These are phyloP conservation scores for Centropus unirufus DNA, from an alignment of 2,113 vertebrate species.

Conservation along the genomic window DNA sequence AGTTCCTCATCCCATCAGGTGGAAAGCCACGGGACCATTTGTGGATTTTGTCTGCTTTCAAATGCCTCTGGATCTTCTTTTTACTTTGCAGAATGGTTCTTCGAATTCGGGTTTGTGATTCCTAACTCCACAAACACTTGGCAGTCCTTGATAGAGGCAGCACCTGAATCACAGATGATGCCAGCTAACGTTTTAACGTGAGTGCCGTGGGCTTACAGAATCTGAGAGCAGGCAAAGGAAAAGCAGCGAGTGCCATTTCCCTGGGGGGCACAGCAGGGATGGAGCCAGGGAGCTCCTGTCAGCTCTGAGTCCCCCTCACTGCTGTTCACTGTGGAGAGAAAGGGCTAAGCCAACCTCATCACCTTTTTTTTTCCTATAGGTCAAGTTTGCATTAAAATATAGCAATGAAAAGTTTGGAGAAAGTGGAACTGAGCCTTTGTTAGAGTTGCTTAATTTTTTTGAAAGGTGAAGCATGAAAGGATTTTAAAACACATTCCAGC, in stretches of 20 bases:
- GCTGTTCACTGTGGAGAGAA: not conserved
- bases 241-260: constrained; percentile 12
- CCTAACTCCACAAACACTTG: constrained; percentile 99
- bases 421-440: constrained; percentile 1
- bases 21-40: not conserved
- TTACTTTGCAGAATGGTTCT: constrained; percentile 93
- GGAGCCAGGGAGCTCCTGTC: constrained; percentile 4
- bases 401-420: constrained; percentile 33
- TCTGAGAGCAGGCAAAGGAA: not conserved
- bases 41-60: constrained; percentile 23
- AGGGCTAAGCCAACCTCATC: constrained; percentile 20
- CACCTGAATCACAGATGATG: constrained; percentile 99
- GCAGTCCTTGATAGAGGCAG: constrained; percentile 99
- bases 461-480: not conserved
- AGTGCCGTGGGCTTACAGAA: constrained; percentile 63
- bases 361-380: constrained; percentile 18
- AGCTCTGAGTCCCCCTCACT: not conserved
- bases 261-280: not conserved
- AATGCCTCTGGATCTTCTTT: not conserved
- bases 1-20: not conserved
- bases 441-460: constrained; percentile 27
- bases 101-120: constrained; percentile 98
- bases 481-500: not conserved
- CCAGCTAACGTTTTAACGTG: constrained; percentile 97
- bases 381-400: constrained; percentile 31